Evolutionary conservation across 2,888 invertebrate genomes (phyloP), one percentile per base, ranked within the genome.

Genomic region (Strigamia transsilvanica): DNA sequence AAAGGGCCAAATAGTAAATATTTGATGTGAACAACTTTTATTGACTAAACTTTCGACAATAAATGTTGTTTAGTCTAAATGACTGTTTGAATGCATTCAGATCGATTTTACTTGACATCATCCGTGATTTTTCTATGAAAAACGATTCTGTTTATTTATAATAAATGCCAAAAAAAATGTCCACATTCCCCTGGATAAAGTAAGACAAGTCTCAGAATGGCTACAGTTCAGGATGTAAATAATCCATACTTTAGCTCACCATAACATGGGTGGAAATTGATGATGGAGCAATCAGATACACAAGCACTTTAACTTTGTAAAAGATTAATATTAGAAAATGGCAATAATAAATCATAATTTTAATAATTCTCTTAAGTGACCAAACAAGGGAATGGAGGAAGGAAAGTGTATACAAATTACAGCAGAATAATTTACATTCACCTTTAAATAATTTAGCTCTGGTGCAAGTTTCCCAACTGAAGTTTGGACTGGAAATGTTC

Each of bases 261-360:
- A 18, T 51, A n/a, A 51, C 13, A 51, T n/a, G 6, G n/a, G 42
- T 51, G 15, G 51, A 51, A 51, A 51, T 51, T 51, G 51, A 51
- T 51, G 51, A 51, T n/a, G n/a, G 51, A 10, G 51, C 51, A n/a
- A 51, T 51, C n/a, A 51, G 4, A 51, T n/a, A 15, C 18, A 15
- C 51, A n/a, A 13, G 15, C 51, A 51, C 51, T 51, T n/a, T 51
- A 15, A 51, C 51, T 51, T 51, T 51, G n/a, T 51, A 51, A 15
- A 51, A 51, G 12, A 51, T 51, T 51, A 51, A 51, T 46, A 51
- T n/a, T 51, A 51, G n/a, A n/a, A 51, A 51, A 51, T n/a, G 51
- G 4, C 12, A 51, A 51, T n/a, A 18, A 51, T 51, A 51, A 51
- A 51, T 51, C 7, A 51, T n/a, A 51, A 51, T 51, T 51, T 51